Base-by-base conservation (phyloP, 2,113 vertebrate genomes). In the Halcyon senegalensis region DNA sequence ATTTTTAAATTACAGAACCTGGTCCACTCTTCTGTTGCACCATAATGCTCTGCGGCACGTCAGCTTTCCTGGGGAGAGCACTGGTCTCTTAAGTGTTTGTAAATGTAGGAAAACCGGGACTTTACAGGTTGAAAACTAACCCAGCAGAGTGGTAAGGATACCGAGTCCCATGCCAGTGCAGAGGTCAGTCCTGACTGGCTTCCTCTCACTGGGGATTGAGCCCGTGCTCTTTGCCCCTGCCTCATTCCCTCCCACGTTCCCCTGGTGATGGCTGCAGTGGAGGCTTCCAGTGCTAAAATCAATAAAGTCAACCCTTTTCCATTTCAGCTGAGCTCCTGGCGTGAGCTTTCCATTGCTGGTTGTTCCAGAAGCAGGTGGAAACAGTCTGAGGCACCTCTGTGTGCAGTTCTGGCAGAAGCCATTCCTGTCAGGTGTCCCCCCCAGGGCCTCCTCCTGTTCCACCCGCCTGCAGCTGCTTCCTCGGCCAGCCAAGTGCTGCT, bases 1-100 rank as follows among this genome's bases (percentile, higher is more conserved):
- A 97, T 98, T 97, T 98, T 98, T 96, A 95, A 95, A 96, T 85
- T 90, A 67, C 95, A 94, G 83, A 97, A 56, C 84, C 94, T 91
- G 60, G 90, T 86, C 60, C 17, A 7, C 77, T 94, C 75, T 79
- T 97, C 81, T 95, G 43, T 96, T 82, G 39, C 39, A 51, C 39
- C 2, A 0, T 78, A 62, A 33, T 24, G 18, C 16, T 10, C 28
- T 31, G 37, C 14, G 91, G 62, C 20, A 66, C 30, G 27, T 69
- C 23, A 43, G 24, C 56, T 66, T 41, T 30, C 72, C 56, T 67
- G 5, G 4, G 15, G 33, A 31, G 66, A 81, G 51, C 78, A 31
- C 28, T 9, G 17, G 17, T 75, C 33, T 73, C 50, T 67, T n/a
- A 18, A 11, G 27, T 23, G 24, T 25, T 35, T 58, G 17, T 56